These are phyloP conservation scores for Aphaenogaster floridana DNA, from an alignment of 1,140 invertebrate species.

Conservation along the genomic window DNA sequence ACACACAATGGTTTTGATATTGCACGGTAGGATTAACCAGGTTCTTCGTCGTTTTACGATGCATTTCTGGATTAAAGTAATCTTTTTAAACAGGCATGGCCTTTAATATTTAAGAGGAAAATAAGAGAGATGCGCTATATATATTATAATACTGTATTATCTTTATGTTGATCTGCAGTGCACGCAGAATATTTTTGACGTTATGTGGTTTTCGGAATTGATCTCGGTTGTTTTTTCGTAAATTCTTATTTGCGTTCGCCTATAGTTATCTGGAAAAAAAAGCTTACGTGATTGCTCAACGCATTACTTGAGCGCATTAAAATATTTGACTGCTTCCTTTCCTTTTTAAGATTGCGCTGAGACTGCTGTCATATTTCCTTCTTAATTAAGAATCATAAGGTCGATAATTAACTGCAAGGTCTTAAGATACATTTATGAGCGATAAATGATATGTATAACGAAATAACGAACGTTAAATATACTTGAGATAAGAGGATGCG, in stretches of 20 bases:
- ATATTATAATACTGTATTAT: not conserved
- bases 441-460: not conserved
- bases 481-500: not conserved
- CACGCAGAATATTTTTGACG: not conserved
- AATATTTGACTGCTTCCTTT: slow-evolving; percentile 18
- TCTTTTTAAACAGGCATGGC: not conserved
- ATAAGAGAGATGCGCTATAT: not conserved
- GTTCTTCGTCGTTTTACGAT: not conserved
- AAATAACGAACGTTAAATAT: not conserved
- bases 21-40: not conserved
- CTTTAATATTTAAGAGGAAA: not conserved
- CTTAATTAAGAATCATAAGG: slow-evolving; percentile 28
- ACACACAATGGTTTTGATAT: not conserved
- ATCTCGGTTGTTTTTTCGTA: not conserved
- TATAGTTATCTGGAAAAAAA: not conserved
- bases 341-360: not conserved
- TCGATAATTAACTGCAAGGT: slow-evolving; percentile 25
- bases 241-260: not conserved
- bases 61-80: slow-evolving; percentile 18
- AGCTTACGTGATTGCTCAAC: not conserved
- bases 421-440: not conserved
- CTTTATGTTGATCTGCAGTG: not conserved
- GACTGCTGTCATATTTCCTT: slow-evolving; percentile 14
- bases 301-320: not conserved
- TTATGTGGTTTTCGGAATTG: not conserved